Percentiles rank a stretch among this genome's conserved stretches.
Conservation (phyloP, 2,888 invertebrate species). For the Scrobipalpa costella region DNA sequence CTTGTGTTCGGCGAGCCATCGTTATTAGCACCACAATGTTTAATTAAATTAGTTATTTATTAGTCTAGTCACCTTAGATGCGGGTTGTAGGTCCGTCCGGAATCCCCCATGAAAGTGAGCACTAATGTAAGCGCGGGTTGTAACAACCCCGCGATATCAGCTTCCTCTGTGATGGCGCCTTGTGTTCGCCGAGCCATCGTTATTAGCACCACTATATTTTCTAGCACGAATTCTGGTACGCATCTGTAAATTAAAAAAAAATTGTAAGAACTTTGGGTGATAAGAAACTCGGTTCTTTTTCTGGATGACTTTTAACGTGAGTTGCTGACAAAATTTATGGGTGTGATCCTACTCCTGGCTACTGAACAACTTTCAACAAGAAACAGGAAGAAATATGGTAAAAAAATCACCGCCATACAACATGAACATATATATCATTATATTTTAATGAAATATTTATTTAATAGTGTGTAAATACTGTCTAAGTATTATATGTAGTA, state of each 20-base stretch:
- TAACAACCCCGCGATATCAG: conserved; percentile 83
- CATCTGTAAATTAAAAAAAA: conserved; percentile 75
- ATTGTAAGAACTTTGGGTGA: background rate
- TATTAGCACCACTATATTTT: conserved; percentile 92
- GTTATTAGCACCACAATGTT: conserved; percentile 92
- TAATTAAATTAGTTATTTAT: no score
- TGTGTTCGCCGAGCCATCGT: conserved; percentile 86
- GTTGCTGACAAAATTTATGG: no score
- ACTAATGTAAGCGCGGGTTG: conserved; percentile 89
- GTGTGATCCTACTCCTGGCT: no score
- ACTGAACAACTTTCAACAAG: no score
- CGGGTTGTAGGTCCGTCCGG: conserved; percentile 91
- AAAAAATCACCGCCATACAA: no score
- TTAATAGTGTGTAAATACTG: no score
- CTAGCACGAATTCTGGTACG: conserved; percentile 94
- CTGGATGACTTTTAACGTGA: no score
- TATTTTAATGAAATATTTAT: no score
- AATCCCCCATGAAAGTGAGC: conserved; percentile 93
- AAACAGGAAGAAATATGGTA: no score
- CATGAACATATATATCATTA: no score
- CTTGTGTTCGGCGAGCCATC: conserved; percentile 84
- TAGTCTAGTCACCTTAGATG: conserved; percentile 82
- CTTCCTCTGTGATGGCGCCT: conserved; percentile 80
- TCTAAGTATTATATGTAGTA: no score
- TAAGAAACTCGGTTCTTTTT: background rate